Conservation (phyloP, 2,888 invertebrate genomes). For the Hybos culiciformis region DNA sequence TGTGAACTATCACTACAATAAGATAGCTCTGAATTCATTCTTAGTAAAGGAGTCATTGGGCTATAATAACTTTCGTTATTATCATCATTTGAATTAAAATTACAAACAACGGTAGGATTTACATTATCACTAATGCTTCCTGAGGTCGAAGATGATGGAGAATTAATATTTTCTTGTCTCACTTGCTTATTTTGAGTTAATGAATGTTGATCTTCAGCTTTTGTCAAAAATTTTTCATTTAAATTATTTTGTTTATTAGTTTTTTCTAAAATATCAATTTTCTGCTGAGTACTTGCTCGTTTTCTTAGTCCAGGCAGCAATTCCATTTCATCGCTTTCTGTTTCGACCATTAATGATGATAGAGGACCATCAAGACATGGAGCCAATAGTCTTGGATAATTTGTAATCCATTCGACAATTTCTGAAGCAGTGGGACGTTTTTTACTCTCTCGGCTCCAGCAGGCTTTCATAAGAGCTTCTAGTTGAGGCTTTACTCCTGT, state of each 20-base stretch:
- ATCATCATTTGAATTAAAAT: not conserved
- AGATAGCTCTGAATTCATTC: slow-evolving; percentile 7
- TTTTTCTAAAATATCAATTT: slow-evolving; percentile 6
- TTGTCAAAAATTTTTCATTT: too few species aligned
- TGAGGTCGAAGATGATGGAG: not conserved
- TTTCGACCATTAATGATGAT: slow-evolving; percentile 57
- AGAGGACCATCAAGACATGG: slow-evolving; percentile 67
- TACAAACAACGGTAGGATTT: not conserved
- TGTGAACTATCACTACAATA: slow-evolving; percentile 12
- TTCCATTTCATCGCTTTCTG: slow-evolving; percentile 29
- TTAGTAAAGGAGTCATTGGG: slow-evolving; percentile 25
- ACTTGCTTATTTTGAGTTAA: too few species aligned
- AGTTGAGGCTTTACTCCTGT: slow-evolving; percentile 63
- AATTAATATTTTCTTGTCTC: not conserved
- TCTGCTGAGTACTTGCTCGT: slow-evolving; percentile 14
- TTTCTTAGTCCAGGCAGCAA: slow-evolving; percentile 21
- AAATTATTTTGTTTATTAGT: too few species aligned
- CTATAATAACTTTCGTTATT: slow-evolving; percentile 21
- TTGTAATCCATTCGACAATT: slow-evolving; percentile 68
- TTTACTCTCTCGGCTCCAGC: slow-evolving; percentile 60
- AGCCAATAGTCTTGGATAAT: slow-evolving; percentile 57
- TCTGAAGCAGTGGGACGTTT: slow-evolving; percentile 63
- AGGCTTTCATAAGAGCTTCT: slow-evolving; percentile 68
- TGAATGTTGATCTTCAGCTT: too few species aligned
- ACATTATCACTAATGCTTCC: not conserved